These are phyloP conservation scores for Macquaria australasica DNA, from an alignment of 2,113 vertebrate genomes.

Conservation along the genomic window DNA sequence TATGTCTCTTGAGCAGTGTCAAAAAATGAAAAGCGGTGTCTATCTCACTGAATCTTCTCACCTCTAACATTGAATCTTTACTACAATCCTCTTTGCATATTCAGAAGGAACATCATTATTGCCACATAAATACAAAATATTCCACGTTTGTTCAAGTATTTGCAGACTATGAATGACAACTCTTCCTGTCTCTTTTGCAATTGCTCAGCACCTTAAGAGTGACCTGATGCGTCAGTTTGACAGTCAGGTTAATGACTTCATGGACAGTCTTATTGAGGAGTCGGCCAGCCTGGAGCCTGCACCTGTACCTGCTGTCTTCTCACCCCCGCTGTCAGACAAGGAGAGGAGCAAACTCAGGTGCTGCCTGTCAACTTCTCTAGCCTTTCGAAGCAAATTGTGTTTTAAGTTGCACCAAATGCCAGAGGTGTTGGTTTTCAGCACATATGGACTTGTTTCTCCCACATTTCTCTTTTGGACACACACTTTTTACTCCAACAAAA, in stretches of 20 bases:
- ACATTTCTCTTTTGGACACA: background rate
- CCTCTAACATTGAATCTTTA: background rate
- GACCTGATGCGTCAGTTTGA: slow-evolving; percentile 93
- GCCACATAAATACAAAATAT: background rate
- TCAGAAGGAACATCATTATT: background rate
- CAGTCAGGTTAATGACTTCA: slow-evolving; percentile 91
- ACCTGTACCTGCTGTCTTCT: slow-evolving; percentile 82
- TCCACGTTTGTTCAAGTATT: background rate
- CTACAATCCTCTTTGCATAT: background rate
- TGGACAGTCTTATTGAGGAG: slow-evolving; percentile 93
- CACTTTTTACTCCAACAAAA: background rate
- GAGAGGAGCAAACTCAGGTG: slow-evolving; percentile 88
- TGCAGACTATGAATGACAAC: background rate
- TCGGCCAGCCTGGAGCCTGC: slow-evolving; percentile 85
- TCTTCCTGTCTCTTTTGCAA: background rate
- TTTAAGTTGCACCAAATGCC: background rate
- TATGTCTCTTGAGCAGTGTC: background rate
- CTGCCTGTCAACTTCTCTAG: slow-evolving; percentile 22
- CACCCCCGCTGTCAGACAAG: slow-evolving; percentile 84
- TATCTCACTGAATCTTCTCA: background rate
- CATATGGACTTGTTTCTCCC: accelerated
- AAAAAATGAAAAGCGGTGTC: background rate
- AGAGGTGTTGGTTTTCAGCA: background rate
- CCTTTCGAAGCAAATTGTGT: background rate
- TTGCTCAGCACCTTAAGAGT: slow-evolving; percentile 88